Base-by-base conservation (phyloP, 1,140 invertebrate genomes). In the Drosophila ironensis region DNA sequence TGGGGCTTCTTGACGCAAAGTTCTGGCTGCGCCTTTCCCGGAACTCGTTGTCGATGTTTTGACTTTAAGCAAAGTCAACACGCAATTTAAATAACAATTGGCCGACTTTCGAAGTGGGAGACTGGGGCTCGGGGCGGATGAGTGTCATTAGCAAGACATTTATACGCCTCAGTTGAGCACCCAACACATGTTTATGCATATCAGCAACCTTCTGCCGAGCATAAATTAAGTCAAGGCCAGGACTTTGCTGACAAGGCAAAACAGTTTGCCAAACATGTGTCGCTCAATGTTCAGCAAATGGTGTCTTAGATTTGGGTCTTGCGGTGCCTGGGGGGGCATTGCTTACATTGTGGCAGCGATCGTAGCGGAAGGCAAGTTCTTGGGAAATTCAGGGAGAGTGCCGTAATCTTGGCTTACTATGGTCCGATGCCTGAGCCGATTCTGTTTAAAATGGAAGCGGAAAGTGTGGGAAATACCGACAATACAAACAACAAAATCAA, bases 101-200 rank as follows among this genome's bases (percentile, higher is more conserved):
- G 41, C 20, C 20, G 5, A 37, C 5, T 42, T 37, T 60, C 60
- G 24, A 33, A 50, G 25, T 33, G 41, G 5, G 7, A n/a, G 9
- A n/a, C n/a, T 41, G 59, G 25, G 9, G 33, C 16, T 8, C 27
- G 22, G 35, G 17, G 33, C 30, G 59, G 24, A 17, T 22, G 53
- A 50, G 59, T 61, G 59, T 70, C 67, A 70, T 71, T 60, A 70
- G 68, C 68, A 60, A 71, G 66, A 70, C 66, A 71, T 70, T 71
- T 71, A 70, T 71, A 38, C 28, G 68, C 46, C 46, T 52, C 40
- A 71, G 54, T 46, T 53, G 63, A 45, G 41, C 61, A 28, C 42
- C 47, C 25, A 44, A 56, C 42, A 40, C 37, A 69, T 69, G 66
- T 57, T 57, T 57, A 70, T 71, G 40, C 57, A 45, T 71, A 52